These are phyloP conservation scores for Bufotes viridis DNA, from an alignment of 2,797 vertebrate species.

Conservation along the genomic window DNA sequence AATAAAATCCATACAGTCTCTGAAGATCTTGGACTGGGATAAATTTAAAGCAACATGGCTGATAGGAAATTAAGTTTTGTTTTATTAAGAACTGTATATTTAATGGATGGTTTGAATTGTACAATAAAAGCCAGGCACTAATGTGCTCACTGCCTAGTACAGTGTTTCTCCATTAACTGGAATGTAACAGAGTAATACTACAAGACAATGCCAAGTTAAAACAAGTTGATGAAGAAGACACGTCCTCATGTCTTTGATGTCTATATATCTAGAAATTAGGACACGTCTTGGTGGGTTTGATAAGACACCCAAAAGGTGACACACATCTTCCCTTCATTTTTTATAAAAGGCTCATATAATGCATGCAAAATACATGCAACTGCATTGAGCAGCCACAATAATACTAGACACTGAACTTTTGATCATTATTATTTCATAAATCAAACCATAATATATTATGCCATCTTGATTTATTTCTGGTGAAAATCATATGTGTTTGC, in stretches of 20 bases:
- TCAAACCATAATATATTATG: background rate
- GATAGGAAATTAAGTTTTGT: background rate
- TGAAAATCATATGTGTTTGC: background rate
- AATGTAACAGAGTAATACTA: background rate
- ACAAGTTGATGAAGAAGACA: background rate
- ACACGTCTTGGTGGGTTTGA: background rate
- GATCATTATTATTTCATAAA: no score
- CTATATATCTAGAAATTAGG: background rate
- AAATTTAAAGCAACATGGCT: background rate
- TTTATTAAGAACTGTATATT: conserved; percentile 17
- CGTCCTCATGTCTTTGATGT: background rate
- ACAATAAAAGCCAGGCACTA: background rate
- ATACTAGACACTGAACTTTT: background rate
- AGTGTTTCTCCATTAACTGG: conserved; percentile 28
- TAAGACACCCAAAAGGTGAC: background rate
- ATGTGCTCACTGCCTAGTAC: conserved; percentile 5
- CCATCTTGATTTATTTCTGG: background rate
- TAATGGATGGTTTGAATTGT: conserved; percentile 22
- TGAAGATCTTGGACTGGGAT: background rate
- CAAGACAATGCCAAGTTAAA: background rate
- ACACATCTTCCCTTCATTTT: background rate
- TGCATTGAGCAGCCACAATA: background rate
- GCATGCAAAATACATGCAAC: background rate
- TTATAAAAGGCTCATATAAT: background rate
- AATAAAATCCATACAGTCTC: background rate